Base-by-base conservation (phyloP, 2,888 invertebrate species). In the Rosalia funebris region DNA sequence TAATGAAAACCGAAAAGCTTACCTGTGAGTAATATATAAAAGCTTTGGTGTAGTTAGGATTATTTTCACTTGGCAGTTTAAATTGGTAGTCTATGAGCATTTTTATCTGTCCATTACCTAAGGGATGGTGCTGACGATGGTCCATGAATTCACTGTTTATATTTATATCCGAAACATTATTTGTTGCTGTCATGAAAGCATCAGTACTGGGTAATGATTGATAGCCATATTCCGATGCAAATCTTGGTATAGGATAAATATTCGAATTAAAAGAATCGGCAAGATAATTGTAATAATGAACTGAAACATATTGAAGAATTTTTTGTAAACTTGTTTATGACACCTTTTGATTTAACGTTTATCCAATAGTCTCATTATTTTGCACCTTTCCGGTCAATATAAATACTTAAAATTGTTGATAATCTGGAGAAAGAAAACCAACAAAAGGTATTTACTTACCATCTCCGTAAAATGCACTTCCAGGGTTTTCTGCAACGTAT, bases 161-260 rank as follows among this genome's bases (percentile, higher is more conserved):
- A 10, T 76, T 70, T 19, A 89, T 83, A 77, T 89, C 87, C 10
- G 62, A 79, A 1, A 75, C 71, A 2, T 81, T 78, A 11, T 82
- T 82, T 0, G 87, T 84, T 0, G 89, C 89, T 11, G 86, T 84
- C 41, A 82, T 77, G 81, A 93, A 84, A 0, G 94, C 88, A 34
- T 84, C 82, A 12, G 89, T 78, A 1, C 91, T 89, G 0, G 98
- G 96, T 66, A 93, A 83, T 0, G 96, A 92, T 81, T 98, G 98
- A 68, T 93, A 91, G 0, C 99, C 99, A 77, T 95, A 99, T 81
- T 99, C 99, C 0, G 98, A 97, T 1, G 91, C 89, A 81, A 98
- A 98, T 71, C 98, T 85, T 0, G 96, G 89, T 10, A 86, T 85
- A 0, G 92, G 92, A 78, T 91, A 96, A 3, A 87, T 88, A 58